Percentiles rank a stretch among this genome's conserved stretches.
phyloP scores from a whole-genome alignment of 2,113 vertebrate genomes.

The Lophotis ruficrista region DNA sequence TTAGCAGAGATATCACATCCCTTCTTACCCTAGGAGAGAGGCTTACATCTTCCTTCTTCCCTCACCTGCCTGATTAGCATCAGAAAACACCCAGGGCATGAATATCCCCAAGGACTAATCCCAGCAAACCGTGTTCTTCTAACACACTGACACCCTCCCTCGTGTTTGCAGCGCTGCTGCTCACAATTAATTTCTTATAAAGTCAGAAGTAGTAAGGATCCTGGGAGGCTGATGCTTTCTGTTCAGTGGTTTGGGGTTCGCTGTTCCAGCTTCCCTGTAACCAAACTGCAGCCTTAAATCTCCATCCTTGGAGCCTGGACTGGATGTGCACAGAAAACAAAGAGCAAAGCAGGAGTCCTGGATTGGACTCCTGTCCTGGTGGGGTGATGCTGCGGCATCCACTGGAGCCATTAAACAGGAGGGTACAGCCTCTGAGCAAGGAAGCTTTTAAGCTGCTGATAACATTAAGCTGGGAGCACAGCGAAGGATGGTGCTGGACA shows the following conservation, averaged over 20 bases:
- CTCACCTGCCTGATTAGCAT: background rate
- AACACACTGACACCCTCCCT: background rate
- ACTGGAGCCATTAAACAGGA: background rate
- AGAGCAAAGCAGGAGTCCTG: background rate
- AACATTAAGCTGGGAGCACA: background rate
- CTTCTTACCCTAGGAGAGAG: background rate
- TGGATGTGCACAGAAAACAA: background rate
- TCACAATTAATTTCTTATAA: background rate
- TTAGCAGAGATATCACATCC: background rate
- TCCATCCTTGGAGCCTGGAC: background rate
- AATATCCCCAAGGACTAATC: background rate
- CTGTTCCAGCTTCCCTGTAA: background rate
- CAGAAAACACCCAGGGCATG: background rate
- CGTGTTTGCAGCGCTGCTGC: background rate
- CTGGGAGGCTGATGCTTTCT: background rate
- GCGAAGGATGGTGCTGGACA: background rate
- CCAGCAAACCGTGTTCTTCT: background rate
- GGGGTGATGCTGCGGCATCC: background rate
- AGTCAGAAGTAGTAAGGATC: background rate
- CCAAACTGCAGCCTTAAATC: background rate
- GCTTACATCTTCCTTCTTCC: background rate
- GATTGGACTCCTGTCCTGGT: accelerated
- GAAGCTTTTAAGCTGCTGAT: background rate
- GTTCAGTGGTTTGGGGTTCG: background rate
- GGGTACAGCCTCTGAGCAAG: background rate